Percentiles rank a stretch among this genome's conserved stretches.
These are phyloP conservation scores for Gadus chalcogrammus DNA, from an alignment of 2,113 vertebrate species.

Conservation along the genomic window DNA sequence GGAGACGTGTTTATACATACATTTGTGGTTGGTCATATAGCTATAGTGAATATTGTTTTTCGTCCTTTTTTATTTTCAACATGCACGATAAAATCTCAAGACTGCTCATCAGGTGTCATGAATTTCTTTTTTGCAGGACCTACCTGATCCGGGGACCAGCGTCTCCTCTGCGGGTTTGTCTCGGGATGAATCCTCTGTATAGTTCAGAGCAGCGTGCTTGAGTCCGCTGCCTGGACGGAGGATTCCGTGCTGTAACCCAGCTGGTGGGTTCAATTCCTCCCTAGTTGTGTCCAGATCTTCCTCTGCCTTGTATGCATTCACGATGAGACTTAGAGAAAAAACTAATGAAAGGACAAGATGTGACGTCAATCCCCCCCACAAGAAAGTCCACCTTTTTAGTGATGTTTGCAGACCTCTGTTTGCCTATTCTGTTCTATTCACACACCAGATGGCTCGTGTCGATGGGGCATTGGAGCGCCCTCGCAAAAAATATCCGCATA, in stretches of 20 bases:
- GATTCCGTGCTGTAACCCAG: conserved; percentile 28
- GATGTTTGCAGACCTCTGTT: conserved; percentile 5
- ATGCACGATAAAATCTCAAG: not conserved
- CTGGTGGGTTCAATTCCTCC: conserved; percentile 39
- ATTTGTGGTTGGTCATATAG: no score
- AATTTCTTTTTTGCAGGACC: not conserved
- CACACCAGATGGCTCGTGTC: conserved; percentile 9
- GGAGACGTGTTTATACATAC: no score
- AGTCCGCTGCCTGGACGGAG: conserved; percentile 19
- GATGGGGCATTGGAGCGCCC: conserved; percentile 22
- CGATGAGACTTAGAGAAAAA: conserved; percentile 16
- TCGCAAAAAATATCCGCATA: conserved; percentile 48
- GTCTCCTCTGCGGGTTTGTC: conserved; percentile 2
- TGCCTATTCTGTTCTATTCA: conserved; percentile 10
- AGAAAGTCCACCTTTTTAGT: conserved; percentile 31
- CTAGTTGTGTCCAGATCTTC: conserved; percentile 37
- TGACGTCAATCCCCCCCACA: conserved; percentile 19
- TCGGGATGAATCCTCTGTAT: conserved; percentile 20
- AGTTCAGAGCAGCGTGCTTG: conserved; percentile 25
- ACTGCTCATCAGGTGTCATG: not conserved
- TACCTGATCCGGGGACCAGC: conserved; percentile 39
- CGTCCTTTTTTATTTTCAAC: not conserved
- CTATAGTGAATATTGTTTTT: not conserved
- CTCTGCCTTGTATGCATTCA: conserved; percentile 24
- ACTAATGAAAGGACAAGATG: conserved; percentile 25